Evolutionary conservation across 2,888 invertebrate genomes (phyloP).

Genomic region (Pycnomerus fuliginosus): DNA sequence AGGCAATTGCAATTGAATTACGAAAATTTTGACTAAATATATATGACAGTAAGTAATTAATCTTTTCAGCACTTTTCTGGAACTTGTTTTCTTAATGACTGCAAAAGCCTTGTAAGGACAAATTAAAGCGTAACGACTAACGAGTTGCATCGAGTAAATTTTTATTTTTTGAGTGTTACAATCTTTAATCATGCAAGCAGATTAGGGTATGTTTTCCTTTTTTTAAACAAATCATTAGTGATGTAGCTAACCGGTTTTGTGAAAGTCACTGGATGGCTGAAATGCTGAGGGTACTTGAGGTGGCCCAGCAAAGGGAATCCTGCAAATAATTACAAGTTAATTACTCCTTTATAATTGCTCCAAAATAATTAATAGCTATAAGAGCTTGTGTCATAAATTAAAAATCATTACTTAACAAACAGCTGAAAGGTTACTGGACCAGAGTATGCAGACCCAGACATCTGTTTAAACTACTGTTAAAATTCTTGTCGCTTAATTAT

Average conservation of each 20-base stretch:
- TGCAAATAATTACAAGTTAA: no score
- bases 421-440: constrained; percentile 17
- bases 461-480: not conserved
- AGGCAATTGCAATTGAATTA: no score
- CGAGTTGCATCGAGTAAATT: not conserved
- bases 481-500: constrained; percentile 2
- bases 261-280: constrained; percentile 38
- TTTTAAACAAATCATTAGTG: constrained; percentile 39
- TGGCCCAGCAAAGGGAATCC: constrained; percentile 36
- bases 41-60: no score
- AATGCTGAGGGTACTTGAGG: constrained; percentile 40
- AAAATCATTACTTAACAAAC: constrained; percentile 12
- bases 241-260: constrained; percentile 44
- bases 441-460: not conserved
- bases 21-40: no score
- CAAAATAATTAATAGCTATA: no score
- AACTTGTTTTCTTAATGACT: not conserved
- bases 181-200: constrained; percentile 9
- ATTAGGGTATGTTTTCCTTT: constrained; percentile 9
- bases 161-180: not conserved
- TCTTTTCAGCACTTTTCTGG: no score
- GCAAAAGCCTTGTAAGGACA: no score
- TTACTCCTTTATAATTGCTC: no score
- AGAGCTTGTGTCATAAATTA: no score
- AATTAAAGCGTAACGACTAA: no score